These are phyloP conservation scores for Coranthus polyacanthus DNA, from an alignment of 2,797 vertebrate genomes.

Conservation along the genomic window DNA sequence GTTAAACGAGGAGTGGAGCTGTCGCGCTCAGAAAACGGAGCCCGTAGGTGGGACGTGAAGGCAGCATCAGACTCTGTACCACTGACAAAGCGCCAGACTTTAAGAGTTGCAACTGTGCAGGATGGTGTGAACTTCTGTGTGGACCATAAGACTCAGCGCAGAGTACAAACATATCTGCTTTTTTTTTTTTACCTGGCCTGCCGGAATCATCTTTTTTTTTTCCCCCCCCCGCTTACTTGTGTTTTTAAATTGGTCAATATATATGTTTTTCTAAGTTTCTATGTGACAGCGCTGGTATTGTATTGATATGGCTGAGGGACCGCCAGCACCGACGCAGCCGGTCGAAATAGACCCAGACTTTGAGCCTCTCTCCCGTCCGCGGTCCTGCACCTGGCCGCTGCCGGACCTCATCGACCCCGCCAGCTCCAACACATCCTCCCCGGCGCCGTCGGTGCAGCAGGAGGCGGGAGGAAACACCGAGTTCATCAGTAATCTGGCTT, in stretches of 20 bases:
- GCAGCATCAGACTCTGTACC: slow-evolving; percentile 49
- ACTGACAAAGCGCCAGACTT: slow-evolving; percentile 73
- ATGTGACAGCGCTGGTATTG: slow-evolving; percentile 34
- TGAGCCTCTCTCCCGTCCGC: slow-evolving; percentile 93
- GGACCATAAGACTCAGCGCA: slow-evolving; percentile 3
- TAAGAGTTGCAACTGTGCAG: slow-evolving; percentile 47
- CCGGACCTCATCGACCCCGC: slow-evolving; percentile 89
- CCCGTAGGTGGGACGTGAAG: slow-evolving; percentile 58
- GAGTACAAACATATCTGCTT: slow-evolving; percentile 6
- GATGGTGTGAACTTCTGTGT: slow-evolving; percentile 56
- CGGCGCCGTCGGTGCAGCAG: slow-evolving; percentile 85
- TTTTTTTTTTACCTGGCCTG: neutral
- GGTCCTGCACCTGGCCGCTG: slow-evolving; percentile 97
- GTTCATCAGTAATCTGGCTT: slow-evolving; percentile 89
- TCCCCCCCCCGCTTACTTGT: neutral
- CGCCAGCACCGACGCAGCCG: slow-evolving; percentile 79
- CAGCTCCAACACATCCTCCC: slow-evolving; percentile 91
- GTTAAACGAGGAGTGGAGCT: too few species aligned
- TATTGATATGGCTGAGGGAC: slow-evolving; percentile 86
- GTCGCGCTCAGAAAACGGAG: slow-evolving; percentile 25
- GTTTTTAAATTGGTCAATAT: neutral
- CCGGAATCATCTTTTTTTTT: neutral
- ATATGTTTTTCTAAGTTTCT: slow-evolving; percentile 23
- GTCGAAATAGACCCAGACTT: slow-evolving; percentile 96
- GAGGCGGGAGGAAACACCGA: slow-evolving; percentile 85